These are phyloP conservation scores for Leucophenga maculata DNA, from an alignment of 2,888 invertebrate genomes.

Conservation along the genomic window DNA sequence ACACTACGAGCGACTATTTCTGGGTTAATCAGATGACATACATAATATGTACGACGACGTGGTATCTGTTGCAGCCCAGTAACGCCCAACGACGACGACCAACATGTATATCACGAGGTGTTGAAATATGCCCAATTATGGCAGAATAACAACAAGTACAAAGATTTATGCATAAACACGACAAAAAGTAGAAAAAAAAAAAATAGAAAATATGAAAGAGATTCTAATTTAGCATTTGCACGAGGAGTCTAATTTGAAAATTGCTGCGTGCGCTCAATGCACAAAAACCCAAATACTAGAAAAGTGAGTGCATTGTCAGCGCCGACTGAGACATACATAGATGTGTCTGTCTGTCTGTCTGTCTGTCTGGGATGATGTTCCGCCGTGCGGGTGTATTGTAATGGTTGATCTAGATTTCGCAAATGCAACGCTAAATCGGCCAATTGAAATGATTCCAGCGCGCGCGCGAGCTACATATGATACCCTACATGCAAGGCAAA, in stretches of 20 bases:
- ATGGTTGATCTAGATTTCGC: conserved; percentile 5
- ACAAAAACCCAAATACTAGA: conserved; percentile 17
- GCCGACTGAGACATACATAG: background rate
- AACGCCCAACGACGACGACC: conserved; percentile 12
- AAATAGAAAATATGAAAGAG: conserved; percentile 13
- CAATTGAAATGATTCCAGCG: conserved; percentile 58
- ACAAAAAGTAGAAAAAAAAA: background rate
- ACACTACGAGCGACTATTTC: conserved; percentile 36
- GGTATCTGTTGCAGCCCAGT: too few species aligned
- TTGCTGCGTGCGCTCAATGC: conserved; percentile 55
- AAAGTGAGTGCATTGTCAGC: conserved; percentile 25
- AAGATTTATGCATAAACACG: background rate
- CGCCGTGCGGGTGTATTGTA: background rate
- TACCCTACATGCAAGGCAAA: background rate
- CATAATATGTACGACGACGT: background rate
- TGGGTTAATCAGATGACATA: conserved; percentile 54
- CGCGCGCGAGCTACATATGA: background rate
- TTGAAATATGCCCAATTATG: conserved; percentile 40
- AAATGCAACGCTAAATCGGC: conserved; percentile 28
- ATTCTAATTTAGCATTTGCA: conserved; percentile 48
- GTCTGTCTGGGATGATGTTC: background rate
- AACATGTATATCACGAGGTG: conserved; percentile 26
- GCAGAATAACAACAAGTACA: background rate
- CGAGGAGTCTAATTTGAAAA: conserved; percentile 67
- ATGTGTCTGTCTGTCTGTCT: too few species aligned